Evolutionary conservation across 64 coral and sea anemone genomes (phyloP), one percentile per base, ranked within the genome.

Genomic region (Pachyseris speciosa): DNA sequence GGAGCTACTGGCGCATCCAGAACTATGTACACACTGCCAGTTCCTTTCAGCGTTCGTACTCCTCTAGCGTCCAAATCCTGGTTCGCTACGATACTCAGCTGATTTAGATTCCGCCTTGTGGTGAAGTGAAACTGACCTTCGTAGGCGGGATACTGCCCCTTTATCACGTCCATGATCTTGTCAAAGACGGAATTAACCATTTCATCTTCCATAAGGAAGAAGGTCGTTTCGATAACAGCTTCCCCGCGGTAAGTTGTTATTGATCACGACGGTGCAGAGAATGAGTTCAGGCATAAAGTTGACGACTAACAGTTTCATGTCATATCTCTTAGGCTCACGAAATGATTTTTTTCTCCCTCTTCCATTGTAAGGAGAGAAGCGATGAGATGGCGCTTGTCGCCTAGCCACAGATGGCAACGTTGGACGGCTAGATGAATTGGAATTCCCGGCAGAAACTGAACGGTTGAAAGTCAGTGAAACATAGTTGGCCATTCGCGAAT

Each of bases 41-140:
- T 52, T 32, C 75, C 75, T 79, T 79, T 79, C 27, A 79, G 47
- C 2, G 75, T 79, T 15, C 52, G 75, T 32, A 79, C 75, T 7
- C 75, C 75, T 40, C 33, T 51, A 7, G 75, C 75, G 33, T 79
- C 75, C 11, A 79, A 22, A 43, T 79, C 26, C 33, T 79, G 75
- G 52, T 34, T 32, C 25, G 75, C 75, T 2, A 40, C 41, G 16
- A 79, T 29, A 7, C 44, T 51, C 15, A 79, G n/a, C 9, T 22
- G 47, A 53, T 75, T 79, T 27, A 43, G 4, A 51, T 79, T 79
- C n/a, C 75, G 25, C 45, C 44, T 16, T 3, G 75, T 32, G 0
- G 75, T n/a, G 52, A 32, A 79, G n/a, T 17, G 30, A 44, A 43
- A 79, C 32, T 33, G 43, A 25, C 75, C 75, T 26, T 79, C 44